Evolutionary conservation across 2,113 vertebrate genomes (phyloP).

Genomic region (Erinaceus europaeus): DNA sequence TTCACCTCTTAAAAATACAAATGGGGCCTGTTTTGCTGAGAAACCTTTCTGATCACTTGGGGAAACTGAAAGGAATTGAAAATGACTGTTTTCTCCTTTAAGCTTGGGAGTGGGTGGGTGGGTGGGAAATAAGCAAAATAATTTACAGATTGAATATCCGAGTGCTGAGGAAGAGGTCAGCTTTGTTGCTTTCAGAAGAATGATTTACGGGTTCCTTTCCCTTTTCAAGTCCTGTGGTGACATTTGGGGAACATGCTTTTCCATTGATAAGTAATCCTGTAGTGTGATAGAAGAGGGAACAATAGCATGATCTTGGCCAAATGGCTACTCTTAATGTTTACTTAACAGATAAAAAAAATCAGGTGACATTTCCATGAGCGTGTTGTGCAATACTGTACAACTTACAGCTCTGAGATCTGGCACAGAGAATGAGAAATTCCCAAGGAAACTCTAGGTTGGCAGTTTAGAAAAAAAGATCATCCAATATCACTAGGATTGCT

Average conservation of each 20-base stretch:
- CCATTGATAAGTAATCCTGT: slow-evolving; percentile 36
- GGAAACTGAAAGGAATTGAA: slow-evolving; percentile 40
- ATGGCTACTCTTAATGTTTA: slow-evolving; percentile 17
- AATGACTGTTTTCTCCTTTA: slow-evolving; percentile 16
- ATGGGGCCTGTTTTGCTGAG: slow-evolving; percentile 1
- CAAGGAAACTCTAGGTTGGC: background rate
- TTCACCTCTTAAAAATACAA: background rate
- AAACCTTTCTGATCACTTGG: slow-evolving; percentile 7
- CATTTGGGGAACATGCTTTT: slow-evolving; percentile 42
- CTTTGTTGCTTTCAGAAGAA: slow-evolving; percentile 47
- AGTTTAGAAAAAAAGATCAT: background rate
- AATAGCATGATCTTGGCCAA: slow-evolving; percentile 47
- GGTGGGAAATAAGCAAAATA: background rate
- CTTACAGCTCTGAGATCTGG: background rate
- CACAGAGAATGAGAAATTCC: background rate
- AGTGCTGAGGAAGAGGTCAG: slow-evolving; percentile 50
- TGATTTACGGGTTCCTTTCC: slow-evolving; percentile 40
- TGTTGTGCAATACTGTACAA: background rate
- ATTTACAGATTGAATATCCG: slow-evolving; percentile 58
- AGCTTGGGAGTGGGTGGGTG: slow-evolving; percentile 27
- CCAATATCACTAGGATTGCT: background rate
- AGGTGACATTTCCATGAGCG: slow-evolving; percentile 28
- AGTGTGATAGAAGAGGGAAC: slow-evolving; percentile 39
- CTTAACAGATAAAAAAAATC: slow-evolving; percentile 61
- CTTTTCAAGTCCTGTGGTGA: slow-evolving; percentile 15